Base-by-base conservation (phyloP, 2,113 vertebrate species). In the Channa argus region DNA sequence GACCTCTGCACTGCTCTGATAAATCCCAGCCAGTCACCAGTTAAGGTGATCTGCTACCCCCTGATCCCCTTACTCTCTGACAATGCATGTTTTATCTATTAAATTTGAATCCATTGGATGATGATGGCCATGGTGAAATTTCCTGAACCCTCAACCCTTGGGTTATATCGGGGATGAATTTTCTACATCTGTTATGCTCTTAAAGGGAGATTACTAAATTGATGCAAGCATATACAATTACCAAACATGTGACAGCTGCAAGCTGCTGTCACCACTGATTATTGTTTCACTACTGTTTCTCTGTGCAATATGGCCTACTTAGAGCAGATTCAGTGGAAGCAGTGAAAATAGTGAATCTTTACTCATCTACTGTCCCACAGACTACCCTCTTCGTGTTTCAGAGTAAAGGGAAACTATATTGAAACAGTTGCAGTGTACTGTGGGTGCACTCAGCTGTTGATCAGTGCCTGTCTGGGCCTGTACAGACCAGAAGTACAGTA, bases 361-460 rank as follows among this genome's bases (percentile, higher is more conserved):
- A 68, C 74, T 49, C 37, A 7, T 67, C 71, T 45, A n/a, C 70
- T 50, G 24, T 59, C 41, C 8, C 44, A 55, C 61, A 71, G 41
- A 34, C 33, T 58, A 45, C 33, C 37, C 63, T 72, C 12, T 49
- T 53, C 14, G 46, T 39, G 33, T 10, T 45, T 53, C 60, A 46
- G 9, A 14, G 59, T 64, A 41, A 38, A 6, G 51, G 59, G 46
- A 61, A 77, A 80, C 66, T 54, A 74, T 66, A 72, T 64, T 9
- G 64, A 50, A 81, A 79, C 84, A 80, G 83, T 84, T 79, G 84
- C 45, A 43, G 68, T 4, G 41, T 61, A 55, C 60, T 4, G 45
- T 71, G 76, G 52, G 76, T 62, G 73, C 71, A 1, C 71, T 88
- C 88, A 92, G 89, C 89, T 91, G 86, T 88, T 86, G 85, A 85